phyloP scores from a whole-genome alignment of 2,113 vertebrate genomes.

The Hirundichthys speculiger region DNA sequence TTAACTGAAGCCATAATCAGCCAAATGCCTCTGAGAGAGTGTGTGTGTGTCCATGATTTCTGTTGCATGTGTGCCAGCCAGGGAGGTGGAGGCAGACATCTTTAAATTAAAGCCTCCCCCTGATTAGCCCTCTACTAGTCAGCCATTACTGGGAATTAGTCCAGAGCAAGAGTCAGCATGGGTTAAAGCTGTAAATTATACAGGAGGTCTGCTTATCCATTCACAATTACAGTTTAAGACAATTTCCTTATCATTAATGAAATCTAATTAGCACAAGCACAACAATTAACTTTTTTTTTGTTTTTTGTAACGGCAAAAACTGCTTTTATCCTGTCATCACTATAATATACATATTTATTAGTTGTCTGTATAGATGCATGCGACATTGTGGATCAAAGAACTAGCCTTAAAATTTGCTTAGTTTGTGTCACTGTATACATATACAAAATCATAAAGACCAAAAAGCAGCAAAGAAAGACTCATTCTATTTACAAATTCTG shows the following conservation, averaged over 20 bases:
- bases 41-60: constrained; percentile 19
- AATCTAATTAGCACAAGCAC: constrained; percentile 23
- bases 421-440: too few species aligned
- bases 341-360: not conserved
- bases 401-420: too few species aligned
- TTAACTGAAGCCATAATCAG: constrained; percentile 56
- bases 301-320: constrained; percentile 16
- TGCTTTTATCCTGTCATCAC: not conserved
- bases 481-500: not conserved
- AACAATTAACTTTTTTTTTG: not conserved
- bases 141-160: constrained; percentile 69
- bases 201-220: constrained; percentile 52
- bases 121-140: constrained; percentile 63
- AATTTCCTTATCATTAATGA: constrained; percentile 43
- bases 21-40: constrained; percentile 41
- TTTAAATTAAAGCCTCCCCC: constrained; percentile 75
- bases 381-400: not conserved
- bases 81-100: constrained; percentile 65
- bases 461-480: not conserved
- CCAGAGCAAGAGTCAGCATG: constrained; percentile 61
- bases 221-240: constrained; percentile 45
- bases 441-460: too few species aligned
- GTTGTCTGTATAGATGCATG: not conserved
- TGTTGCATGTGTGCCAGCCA: constrained; percentile 41
- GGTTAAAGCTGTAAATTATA: constrained; percentile 67